These are phyloP conservation scores for Theonella swinhoei DNA, from an alignment of 37 sponge, comb jelly and placozoan species.

Conservation along the genomic window DNA sequence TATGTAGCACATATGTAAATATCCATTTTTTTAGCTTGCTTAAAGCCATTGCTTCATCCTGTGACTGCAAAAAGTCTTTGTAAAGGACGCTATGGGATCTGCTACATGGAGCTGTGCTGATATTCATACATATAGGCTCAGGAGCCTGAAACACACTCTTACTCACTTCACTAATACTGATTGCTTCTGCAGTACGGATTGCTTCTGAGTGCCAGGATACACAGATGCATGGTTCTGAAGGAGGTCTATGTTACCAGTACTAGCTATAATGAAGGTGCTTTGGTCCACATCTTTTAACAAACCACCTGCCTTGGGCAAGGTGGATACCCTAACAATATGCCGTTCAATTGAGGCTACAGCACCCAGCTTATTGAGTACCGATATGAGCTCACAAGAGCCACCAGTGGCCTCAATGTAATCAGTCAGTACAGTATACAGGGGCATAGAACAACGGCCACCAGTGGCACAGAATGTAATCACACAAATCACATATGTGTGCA, in stretches of 20 bases:
- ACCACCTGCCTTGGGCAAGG: not conserved
- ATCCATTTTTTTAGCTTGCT: not conserved
- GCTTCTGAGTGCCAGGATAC: not conserved
- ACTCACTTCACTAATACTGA: no score
- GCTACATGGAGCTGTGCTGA: no score
- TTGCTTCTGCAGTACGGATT: no score
- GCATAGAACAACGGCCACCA: not conserved
- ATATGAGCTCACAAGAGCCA: not conserved
- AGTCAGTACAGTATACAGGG: conserved; percentile 5
- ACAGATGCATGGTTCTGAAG: not conserved
- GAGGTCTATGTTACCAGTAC: not conserved
- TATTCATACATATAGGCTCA: not conserved
- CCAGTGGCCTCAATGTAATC: not conserved
- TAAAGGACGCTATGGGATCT: no score
- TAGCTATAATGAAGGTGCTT: not conserved
- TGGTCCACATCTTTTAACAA: not conserved
- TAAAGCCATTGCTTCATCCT: no score
- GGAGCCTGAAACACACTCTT: not conserved
- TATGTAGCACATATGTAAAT: not conserved
- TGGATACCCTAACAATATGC: not conserved
- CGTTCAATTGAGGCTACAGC: not conserved
- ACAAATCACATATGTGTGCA: not conserved
- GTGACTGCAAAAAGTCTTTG: no score
- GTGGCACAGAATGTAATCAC: not conserved
- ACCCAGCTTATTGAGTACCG: not conserved